Evolutionary conservation across 2,113 vertebrate genomes (phyloP).

Genomic region (Brienomyrus longianalis): DNA sequence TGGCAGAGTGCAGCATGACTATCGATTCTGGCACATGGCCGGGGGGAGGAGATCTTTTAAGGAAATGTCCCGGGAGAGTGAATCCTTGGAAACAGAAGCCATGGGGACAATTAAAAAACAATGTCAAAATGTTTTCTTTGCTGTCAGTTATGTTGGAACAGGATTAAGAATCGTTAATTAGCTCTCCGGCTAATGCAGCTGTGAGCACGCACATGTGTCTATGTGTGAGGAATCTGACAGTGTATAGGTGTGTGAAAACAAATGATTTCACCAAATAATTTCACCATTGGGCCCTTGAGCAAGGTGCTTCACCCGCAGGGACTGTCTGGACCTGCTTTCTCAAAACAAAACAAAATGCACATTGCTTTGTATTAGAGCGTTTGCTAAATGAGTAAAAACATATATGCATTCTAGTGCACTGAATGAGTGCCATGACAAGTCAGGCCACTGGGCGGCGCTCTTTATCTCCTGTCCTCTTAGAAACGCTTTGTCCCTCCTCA

Average conservation of each 20-base stretch:
- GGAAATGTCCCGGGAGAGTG: not conserved
- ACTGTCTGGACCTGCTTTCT: not conserved
- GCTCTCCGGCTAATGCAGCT: not conserved
- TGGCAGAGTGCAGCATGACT: not conserved
- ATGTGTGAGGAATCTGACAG: not conserved
- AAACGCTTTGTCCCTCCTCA: slow-evolving; percentile 81
- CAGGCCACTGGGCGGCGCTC: slow-evolving; percentile 61
- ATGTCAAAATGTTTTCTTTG: not conserved
- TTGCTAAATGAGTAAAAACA: not conserved
- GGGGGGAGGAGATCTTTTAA: not conserved
- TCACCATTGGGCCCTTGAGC: not conserved
- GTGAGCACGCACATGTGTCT: not conserved
- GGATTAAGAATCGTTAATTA: not conserved
- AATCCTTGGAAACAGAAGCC: not conserved
- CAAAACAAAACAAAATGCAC: not conserved
- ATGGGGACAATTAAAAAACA: not conserved
- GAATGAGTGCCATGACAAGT: not conserved
- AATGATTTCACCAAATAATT: not conserved
- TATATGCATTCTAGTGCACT: not conserved
- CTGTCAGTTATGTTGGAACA: slow-evolving; percentile 18
- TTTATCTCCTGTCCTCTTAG: slow-evolving; percentile 82
- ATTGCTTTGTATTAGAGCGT: not conserved
- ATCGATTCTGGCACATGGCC: not conserved
- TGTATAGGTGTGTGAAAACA: slow-evolving; percentile 26
- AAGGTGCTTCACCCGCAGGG: not conserved